These are phyloP conservation scores for Caenorhabditis drosophilae DNA, from an alignment of 2,888 invertebrate species.

Conservation along the genomic window DNA sequence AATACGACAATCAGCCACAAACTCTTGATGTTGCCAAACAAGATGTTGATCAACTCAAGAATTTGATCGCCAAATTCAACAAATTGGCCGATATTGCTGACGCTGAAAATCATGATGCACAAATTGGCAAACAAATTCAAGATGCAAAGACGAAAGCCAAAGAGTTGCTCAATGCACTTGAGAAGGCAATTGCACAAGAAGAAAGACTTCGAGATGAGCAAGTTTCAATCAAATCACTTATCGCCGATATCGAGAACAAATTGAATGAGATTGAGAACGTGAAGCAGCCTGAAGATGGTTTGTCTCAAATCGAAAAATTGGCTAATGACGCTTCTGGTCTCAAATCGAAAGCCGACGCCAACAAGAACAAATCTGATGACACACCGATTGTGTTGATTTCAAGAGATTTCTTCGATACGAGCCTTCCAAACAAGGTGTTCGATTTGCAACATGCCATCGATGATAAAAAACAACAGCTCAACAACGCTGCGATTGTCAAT, in stretches of 20 bases:
- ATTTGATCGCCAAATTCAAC: conserved; percentile 9
- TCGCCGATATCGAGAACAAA: conserved; percentile 1
- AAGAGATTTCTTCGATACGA: conserved; percentile 16
- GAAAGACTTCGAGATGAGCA: conserved; percentile 11
- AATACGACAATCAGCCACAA: conserved; percentile 12
- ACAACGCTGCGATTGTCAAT: conserved; percentile 19
- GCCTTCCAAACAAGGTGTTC: conserved; percentile 10
- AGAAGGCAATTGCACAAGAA: conserved; percentile 13
- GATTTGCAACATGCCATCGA: conserved; percentile 9
- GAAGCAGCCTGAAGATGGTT: conserved; percentile 6
- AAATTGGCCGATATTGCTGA: conserved; percentile 1
- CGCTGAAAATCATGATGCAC: conserved; percentile 10
- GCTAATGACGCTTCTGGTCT: conserved; percentile 14
- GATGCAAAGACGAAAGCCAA: conserved; percentile 23
- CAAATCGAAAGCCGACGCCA: conserved; percentile 8
- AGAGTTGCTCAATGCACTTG: conserved; percentile 12
- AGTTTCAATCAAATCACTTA: background rate
- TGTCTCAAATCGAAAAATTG: conserved; percentile 21
- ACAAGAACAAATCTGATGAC: conserved; percentile 12
- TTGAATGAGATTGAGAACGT: conserved; percentile 2
- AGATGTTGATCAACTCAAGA: conserved; percentile 9
- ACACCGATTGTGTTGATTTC: conserved; percentile 13
- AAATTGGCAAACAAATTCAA: conserved; percentile 18
- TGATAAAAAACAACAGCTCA: conserved; percentile 18
- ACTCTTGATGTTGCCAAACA: conserved; percentile 15